Conservation (phyloP, 2,888 invertebrate species). For the Didymodactylos carnosus region DNA sequence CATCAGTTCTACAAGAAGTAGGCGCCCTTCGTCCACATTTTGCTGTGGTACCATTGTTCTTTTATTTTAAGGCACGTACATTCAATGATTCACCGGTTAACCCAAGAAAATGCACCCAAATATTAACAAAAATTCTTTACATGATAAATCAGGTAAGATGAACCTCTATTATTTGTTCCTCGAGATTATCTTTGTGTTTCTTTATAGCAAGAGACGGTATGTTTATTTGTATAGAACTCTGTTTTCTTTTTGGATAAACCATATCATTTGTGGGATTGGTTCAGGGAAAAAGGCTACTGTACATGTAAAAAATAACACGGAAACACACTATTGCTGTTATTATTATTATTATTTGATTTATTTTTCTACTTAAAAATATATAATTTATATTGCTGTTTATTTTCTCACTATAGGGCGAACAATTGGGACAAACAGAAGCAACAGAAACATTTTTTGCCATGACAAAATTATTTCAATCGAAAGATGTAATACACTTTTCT, state of each 20-base stretch:
- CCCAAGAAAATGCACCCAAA: constrained; percentile 80
- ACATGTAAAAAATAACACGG: constrained; percentile 1
- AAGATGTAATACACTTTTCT: constrained; percentile 48
- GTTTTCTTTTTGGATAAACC: too few relatives aligned
- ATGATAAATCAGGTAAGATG: constrained; percentile 60
- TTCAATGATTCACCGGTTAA: constrained; percentile 96
- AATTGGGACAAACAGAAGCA: constrained; percentile 74
- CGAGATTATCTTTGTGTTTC: background rate
- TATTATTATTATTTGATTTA: background rate
- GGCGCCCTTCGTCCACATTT: background rate
- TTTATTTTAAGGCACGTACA: constrained; percentile 47
- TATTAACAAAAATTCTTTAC: constrained; percentile 84
- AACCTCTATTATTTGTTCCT: background rate
- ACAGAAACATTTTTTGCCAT: constrained; percentile 98
- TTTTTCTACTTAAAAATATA: background rate
- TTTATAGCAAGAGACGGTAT: background rate
- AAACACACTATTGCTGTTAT: background rate
- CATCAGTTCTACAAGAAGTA: constrained; percentile 4
- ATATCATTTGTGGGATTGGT: too few relatives aligned
- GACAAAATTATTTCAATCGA: constrained; percentile 92
- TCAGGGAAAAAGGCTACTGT: background rate
- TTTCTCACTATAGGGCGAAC: constrained; percentile 48
- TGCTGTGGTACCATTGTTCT: constrained; percentile 17
- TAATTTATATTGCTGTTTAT: constrained; percentile 1
- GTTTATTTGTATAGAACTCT: background rate